Percentiles rank a stretch among this genome's conserved stretches.
These are phyloP conservation scores for Semaprochilodus insignis DNA, from an alignment of 2,797 vertebrate species.

Conservation along the genomic window DNA sequence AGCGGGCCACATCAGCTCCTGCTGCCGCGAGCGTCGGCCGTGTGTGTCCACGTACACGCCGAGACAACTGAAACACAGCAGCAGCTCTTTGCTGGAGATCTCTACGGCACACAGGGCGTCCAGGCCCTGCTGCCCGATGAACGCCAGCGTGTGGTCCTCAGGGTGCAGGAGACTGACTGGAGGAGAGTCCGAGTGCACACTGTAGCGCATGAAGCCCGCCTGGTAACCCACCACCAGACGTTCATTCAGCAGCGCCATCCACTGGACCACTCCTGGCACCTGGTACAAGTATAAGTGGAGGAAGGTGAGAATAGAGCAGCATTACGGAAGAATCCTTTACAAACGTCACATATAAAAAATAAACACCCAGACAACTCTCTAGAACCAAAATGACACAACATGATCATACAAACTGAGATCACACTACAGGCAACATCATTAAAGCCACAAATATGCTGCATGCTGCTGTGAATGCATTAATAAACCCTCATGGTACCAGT, in stretches of 20 bases:
- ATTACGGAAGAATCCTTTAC: too few relatives aligned
- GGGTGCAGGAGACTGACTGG: slow-evolving; percentile 88
- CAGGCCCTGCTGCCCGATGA: slow-evolving; percentile 88
- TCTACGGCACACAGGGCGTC: slow-evolving; percentile 95
- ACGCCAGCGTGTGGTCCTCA: slow-evolving; percentile 94
- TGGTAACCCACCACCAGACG: slow-evolving; percentile 95
- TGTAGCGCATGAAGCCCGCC: slow-evolving; percentile 91
- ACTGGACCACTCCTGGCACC: slow-evolving; percentile 86
- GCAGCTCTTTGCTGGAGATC: slow-evolving; percentile 95
- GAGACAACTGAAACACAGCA: slow-evolving; percentile 97
- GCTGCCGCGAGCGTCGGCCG: slow-evolving; percentile 95
- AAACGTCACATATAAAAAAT: too few relatives aligned
- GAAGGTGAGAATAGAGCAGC: not conserved
- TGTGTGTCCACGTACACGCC: slow-evolving; percentile 97
- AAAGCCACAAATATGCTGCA: not conserved
- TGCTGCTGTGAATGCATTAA: not conserved
- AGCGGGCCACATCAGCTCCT: slow-evolving; percentile 98
- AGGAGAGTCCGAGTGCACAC: slow-evolving; percentile 85
- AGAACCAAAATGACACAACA: too few relatives aligned
- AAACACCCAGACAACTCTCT: too few relatives aligned
- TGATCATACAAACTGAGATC: too few relatives aligned
- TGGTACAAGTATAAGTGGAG: not conserved
- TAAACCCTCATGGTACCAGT: not conserved
- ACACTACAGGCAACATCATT: too few relatives aligned
- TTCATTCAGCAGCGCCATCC: slow-evolving; percentile 95